Percentiles rank a stretch among this genome's conserved stretches.
phyloP scores from a whole-genome alignment of 2,797 vertebrate species.

The Psittacula derbiana region DNA sequence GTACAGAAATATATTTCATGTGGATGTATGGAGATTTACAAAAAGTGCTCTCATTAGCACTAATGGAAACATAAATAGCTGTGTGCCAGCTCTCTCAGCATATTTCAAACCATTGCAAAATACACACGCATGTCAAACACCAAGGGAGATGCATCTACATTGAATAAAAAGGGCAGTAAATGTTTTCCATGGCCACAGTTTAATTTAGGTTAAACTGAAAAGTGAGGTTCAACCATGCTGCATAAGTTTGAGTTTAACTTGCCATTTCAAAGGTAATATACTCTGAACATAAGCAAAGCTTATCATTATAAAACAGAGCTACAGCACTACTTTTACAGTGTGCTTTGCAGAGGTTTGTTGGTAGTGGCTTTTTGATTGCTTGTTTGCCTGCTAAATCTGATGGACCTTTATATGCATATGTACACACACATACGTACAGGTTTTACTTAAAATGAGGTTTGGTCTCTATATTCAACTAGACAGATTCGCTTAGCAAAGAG shows the following conservation, averaged over 20 bases:
- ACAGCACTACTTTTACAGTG: not conserved
- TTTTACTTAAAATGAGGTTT: not conserved
- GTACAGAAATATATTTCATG: not conserved
- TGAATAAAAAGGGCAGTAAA: not conserved
- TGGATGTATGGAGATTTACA: not conserved
- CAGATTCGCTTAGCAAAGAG: not conserved
- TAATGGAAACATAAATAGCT: constrained; percentile 9
- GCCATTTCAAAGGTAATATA: not conserved
- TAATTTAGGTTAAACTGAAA: not conserved
- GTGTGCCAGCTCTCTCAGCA: not conserved
- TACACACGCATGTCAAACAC: constrained; percentile 20
- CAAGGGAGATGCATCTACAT: not conserved
- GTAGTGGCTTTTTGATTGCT: not conserved
- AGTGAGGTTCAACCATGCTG: not conserved
- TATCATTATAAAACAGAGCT: not conserved
- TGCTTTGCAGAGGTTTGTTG: not conserved
- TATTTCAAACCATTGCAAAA: not conserved
- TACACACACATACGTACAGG: accelerated
- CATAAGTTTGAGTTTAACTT: not conserved
- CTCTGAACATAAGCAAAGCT: not conserved
- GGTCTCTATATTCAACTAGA: not conserved
- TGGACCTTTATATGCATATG: not conserved
- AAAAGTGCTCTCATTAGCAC: not conserved
- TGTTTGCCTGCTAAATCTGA: not conserved
- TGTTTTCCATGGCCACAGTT: not conserved